Base-by-base conservation (phyloP, 2,113 vertebrate genomes). In the Dasyurus viverrinus region DNA sequence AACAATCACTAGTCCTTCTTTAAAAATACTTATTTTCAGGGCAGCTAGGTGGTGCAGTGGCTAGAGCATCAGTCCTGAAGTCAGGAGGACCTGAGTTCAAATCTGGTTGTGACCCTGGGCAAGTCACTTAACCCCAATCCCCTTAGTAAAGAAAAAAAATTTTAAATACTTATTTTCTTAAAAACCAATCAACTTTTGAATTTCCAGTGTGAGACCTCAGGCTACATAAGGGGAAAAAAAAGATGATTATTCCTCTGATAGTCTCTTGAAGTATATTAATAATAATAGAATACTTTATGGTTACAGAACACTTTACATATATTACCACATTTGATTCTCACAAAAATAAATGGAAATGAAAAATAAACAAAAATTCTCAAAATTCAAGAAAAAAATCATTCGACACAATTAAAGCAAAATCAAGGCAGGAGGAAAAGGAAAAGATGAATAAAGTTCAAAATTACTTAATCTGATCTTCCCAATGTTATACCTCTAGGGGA, bases 181-280 rank as follows among this genome's bases (percentile, higher is more conserved):
- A 1, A 1, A 0, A 0, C 3, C 47, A 42, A 3, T 16, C 26
- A 48, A 22, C 8, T 53, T 12, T 22, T 90, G 26, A 84, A 22
- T 24, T 46, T 54, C 36, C 11, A 19, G 22, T 24, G 25, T 3
- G n/a, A 84, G n/a, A 7, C 68, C n/a, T 84, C n/a, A 42, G 19
- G 6, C 42, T 22, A 42, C n/a, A 84, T 22, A 7, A 76, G 68
- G 4, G 11, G 42, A 84, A n/a, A 42, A 26, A 36, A 68, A 68
- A 30, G 16, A 36, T 2, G n/a, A 36, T 42, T 84, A 84, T 84
- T 8, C 19, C 68, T 42, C 19, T 42, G n/a, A 1, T 76, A n/a
- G 60, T 76, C 60, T n/a, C n/a, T 19, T 76, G 36, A 84, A 16
- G 19, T 42, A 84, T 84, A 42, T 42, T 42, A 84, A 23, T 42